Percentiles rank a stretch among this genome's conserved stretches.
Evolutionary conservation across 2,797 vertebrate species (phyloP).

Genomic region (Silurus lanzhouensis): DNA sequence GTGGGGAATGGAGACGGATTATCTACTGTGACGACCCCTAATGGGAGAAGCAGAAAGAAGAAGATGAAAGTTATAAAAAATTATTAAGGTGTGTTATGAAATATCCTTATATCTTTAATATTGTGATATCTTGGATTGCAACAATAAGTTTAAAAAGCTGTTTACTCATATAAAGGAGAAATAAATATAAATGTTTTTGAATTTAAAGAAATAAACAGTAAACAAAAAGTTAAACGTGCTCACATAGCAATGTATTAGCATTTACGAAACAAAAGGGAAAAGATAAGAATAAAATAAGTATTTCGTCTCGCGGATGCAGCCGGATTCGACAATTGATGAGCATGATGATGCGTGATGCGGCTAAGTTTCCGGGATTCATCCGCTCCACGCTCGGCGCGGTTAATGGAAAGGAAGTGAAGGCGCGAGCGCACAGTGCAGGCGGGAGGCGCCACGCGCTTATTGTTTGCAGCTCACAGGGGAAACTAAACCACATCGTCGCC

Average conservation of each 20-base stretch:
- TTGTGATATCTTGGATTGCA: not conserved
- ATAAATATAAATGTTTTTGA: not conserved
- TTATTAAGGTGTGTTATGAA: not conserved
- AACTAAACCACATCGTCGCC: no score
- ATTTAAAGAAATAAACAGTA: no score
- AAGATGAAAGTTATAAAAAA: not conserved
- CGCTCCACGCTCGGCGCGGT: conserved; percentile 52
- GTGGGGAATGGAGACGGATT: no score
- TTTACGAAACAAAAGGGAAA: not conserved
- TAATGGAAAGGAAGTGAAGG: conserved; percentile 49
- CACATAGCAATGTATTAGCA: not conserved
- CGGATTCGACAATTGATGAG: not conserved
- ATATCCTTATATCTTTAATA: not conserved
- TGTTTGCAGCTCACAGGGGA: not conserved
- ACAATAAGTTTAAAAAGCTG: not conserved
- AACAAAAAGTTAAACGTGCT: not conserved
- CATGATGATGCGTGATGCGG: no score
- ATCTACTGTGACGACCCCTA: no score
- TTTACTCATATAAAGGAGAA: not conserved
- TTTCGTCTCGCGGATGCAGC: conserved; percentile 68
- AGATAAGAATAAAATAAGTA: conserved; percentile 60
- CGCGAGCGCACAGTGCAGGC: not conserved
- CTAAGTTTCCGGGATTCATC: conserved; percentile 34
- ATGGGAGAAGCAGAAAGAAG: no score
- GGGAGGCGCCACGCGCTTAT: conserved; percentile 35